Evolutionary conservation across 2,888 invertebrate species (phyloP), one percentile per base, ranked within the genome.

Genomic region (Eumacrocentrus americanus): DNA sequence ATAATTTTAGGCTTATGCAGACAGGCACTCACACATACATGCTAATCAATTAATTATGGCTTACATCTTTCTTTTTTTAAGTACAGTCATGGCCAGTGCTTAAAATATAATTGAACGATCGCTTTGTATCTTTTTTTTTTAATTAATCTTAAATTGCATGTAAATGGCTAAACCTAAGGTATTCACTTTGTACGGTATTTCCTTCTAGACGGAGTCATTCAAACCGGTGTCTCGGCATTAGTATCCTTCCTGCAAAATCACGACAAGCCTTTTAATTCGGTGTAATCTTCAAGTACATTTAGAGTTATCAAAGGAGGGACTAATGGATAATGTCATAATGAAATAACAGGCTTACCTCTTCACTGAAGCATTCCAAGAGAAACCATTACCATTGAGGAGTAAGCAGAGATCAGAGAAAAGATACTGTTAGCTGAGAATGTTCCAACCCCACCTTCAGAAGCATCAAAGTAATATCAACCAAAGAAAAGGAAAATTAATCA

Each of bases 161-260:
- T 69, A 70, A 69, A 72, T 73, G 70, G 73, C 75, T 76, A 72
- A 71, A 68, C 72, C 74, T 75, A 79, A 72, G 73, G 74, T 76
- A 77, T 76, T 62, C 75, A 74, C 72, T 80, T 81, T 81, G 80
- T 81, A 81, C 80, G 79, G 74, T 72, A 68, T 72, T 73, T 61
- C 67, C 68, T 70, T 74, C 69, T 70, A 64, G 67, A 70, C 71
- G 67, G 66, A 71, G 71, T 72, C 71, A 68, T 65, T 81, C 76
- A 82, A 64, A 82, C 82, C 63, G 81, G 80, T 70, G 82, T 82
- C 75, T 82, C 82, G 68, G 81, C 82, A 64, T 81, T 81, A 76
- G 74, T 81, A 78, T 81, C 82, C 78, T 79, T 81, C 79, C 82
- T 82, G 73, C 55, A 79, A 79, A 63, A 66, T 16, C 29, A 67